Evolutionary conservation across 2,888 invertebrate genomes (phyloP).

Genomic region (Athalia rosae): DNA sequence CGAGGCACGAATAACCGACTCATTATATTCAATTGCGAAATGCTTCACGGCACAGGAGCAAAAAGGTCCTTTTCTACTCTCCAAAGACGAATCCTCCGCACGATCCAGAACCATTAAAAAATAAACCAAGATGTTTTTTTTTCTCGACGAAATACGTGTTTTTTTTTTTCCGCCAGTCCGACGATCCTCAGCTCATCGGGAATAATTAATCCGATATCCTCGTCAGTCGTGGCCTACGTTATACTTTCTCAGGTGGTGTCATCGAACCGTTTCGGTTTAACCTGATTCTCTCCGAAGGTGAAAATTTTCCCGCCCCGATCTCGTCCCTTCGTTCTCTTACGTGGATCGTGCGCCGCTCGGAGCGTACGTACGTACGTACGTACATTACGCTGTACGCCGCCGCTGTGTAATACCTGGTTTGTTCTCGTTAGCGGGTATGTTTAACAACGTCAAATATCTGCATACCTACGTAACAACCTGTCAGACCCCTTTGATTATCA

Average conservation of each 20-base stretch:
- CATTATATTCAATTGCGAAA: too few species aligned
- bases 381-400: background rate
- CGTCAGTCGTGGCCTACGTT: conserved; percentile 60
- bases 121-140: too few species aligned
- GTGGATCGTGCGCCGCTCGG: too few species aligned
- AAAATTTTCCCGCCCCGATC: background rate
- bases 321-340: conserved; percentile 37
- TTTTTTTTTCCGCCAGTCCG: too few species aligned
- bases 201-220: conserved; percentile 68
- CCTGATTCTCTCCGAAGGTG: conserved; percentile 18
- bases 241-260: background rate
- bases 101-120: too few species aligned
- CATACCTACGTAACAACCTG: conserved; percentile 51
- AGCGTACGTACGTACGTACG: too few species aligned
- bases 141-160: too few species aligned
- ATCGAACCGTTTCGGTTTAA: conserved; percentile 20
- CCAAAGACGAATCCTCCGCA: too few species aligned
- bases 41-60: too few species aligned
- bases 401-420: conserved; percentile 68
- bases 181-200: conserved; percentile 48
- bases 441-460: conserved; percentile 55
- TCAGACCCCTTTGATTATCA: conserved; percentile 16
- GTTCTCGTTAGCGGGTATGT: conserved; percentile 64
- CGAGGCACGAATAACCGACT: too few species aligned
- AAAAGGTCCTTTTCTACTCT: too few species aligned